Conservation (phyloP, 2,888 invertebrate genomes). For the Elmis aenea region DNA sequence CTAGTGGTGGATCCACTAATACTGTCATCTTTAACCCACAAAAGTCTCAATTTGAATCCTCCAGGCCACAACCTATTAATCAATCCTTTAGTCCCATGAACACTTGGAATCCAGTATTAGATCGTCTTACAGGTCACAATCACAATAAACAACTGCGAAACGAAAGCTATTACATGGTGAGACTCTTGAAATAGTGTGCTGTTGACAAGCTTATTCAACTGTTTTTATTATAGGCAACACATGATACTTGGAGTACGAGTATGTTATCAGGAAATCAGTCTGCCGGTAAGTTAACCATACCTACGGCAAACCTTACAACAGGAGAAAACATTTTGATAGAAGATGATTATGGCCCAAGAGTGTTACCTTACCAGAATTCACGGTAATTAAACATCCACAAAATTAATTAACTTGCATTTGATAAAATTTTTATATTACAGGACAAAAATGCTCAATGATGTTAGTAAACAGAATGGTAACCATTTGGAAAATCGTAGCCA, state of each 20-base stretch:
- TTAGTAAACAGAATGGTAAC: conserved; percentile 19
- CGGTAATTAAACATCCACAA: conserved; percentile 30
- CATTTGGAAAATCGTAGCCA: conserved; percentile 40
- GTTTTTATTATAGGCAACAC: conserved; percentile 48
- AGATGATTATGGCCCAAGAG: conserved; percentile 50
- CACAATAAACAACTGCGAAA: conserved; percentile 60
- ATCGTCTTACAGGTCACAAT: conserved; percentile 67
- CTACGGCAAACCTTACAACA: conserved; percentile 47
- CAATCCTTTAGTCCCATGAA: conserved; percentile 58
- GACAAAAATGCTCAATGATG: conserved; percentile 9
- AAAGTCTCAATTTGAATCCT: conserved; percentile 21
- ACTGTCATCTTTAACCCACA: conserved; percentile 51
- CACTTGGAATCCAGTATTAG: conserved; percentile 84
- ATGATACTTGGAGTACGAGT: conserved; percentile 53
- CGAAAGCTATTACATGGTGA: conserved; percentile 89
- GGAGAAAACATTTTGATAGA: conserved; percentile 52
- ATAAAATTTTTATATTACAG: conserved; percentile 4
- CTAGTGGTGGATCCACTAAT: conserved; percentile 50
- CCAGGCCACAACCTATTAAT: conserved; percentile 39
- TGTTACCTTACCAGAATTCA: conserved; percentile 38
- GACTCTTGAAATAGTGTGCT: too few species aligned
- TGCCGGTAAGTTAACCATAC: conserved; percentile 47
- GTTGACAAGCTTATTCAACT: too few species aligned
- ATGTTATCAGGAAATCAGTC: conserved; percentile 42
- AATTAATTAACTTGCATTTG: neutral